phyloP scores from a whole-genome alignment of 2,113 vertebrate genomes.

The Bos javanicus region DNA sequence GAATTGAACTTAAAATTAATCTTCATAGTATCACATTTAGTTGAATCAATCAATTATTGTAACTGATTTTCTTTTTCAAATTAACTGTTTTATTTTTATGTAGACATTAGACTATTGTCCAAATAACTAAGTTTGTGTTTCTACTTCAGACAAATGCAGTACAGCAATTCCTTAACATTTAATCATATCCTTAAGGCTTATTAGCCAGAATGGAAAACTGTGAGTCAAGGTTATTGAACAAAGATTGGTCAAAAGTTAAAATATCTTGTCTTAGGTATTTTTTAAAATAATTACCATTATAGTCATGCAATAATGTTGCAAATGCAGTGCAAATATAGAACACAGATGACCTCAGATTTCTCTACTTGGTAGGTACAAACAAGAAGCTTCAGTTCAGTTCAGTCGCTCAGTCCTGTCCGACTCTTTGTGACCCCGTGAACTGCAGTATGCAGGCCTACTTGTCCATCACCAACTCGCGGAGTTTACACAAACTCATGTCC shows the following conservation, averaged over 20 bases:
- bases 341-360: not conserved
- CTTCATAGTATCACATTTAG: not conserved
- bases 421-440: not conserved
- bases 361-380: not conserved
- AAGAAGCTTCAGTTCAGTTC: not conserved
- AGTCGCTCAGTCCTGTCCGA: not conserved
- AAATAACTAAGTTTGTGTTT: not conserved
- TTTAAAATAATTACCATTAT: not conserved
- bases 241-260: not conserved
- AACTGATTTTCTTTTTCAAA: not conserved
- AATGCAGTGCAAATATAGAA: not conserved
- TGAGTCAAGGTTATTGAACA: not conserved
- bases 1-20: not conserved
- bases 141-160: not conserved
- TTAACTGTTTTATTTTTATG: conserved; percentile 26
- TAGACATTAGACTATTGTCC: not conserved
- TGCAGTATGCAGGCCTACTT: not conserved
- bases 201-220: not conserved
- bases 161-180: not conserved
- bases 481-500: not conserved
- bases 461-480: not conserved
- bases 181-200: not conserved
- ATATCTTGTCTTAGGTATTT: not conserved
- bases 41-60: not conserved
- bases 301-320: not conserved